These are phyloP conservation scores for Harpalus rubripes DNA, from an alignment of 2,888 invertebrate genomes.

Conservation along the genomic window DNA sequence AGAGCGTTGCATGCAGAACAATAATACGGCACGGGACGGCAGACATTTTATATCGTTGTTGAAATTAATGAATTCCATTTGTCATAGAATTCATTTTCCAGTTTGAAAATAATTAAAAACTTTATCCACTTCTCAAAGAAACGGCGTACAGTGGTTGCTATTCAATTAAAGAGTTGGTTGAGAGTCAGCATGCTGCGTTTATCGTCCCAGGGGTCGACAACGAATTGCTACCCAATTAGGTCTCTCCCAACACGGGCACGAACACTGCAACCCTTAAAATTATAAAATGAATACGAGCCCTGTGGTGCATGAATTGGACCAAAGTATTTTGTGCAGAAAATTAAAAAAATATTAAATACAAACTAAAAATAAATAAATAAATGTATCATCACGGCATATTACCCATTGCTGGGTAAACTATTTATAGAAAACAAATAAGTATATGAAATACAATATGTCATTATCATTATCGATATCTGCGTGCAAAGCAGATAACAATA, in stretches of 20 bases:
- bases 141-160: constrained; percentile 76
- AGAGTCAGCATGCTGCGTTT: constrained; percentile 60
- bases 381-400: no score
- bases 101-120: constrained; percentile 77
- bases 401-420: no score
- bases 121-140: constrained; percentile 76
- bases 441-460: no score
- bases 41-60: constrained; percentile 74
- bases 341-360: no score
- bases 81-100: constrained; percentile 75
- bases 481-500: no score
- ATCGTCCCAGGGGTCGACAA: constrained; percentile 45
- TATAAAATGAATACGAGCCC: no score
- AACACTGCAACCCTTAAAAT: neutral
- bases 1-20: constrained; percentile 63
- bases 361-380: no score
- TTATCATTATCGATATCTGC: no score
- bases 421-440: no score
- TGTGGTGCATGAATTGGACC: no score
- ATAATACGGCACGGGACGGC: constrained; percentile 71
- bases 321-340: no score
- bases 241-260: neutral
- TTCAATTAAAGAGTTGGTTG: constrained; percentile 76
- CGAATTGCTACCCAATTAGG: neutral
- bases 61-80: constrained; percentile 75